Conservation (phyloP, 2,888 invertebrate species). For the Drosophila acutilabella region DNA sequence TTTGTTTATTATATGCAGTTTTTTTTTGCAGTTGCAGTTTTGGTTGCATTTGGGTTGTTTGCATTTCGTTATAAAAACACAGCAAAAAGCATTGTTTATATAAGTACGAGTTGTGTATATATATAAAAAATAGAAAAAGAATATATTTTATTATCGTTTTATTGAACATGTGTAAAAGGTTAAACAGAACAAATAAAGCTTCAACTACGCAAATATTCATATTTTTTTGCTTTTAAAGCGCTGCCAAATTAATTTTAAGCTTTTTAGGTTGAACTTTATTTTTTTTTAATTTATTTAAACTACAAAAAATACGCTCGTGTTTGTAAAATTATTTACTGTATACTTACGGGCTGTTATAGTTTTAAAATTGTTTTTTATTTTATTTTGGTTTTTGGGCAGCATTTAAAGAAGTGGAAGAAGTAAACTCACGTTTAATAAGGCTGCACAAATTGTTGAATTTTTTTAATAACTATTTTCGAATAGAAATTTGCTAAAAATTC, state of each 20-base stretch:
- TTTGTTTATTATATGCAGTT: constrained; percentile 2
- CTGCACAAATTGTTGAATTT: constrained; percentile 7
- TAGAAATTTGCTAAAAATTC: constrained; percentile 22
- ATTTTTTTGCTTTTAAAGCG: constrained; percentile 17
- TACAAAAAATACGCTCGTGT: constrained; percentile 34
- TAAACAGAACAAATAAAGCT: constrained; percentile 17
- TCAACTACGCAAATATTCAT: constrained; percentile 10
- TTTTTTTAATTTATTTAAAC: constrained; percentile 17
- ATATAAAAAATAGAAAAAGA: constrained; percentile 63
- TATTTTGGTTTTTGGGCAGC: constrained; percentile 50
- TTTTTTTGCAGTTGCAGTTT: constrained; percentile 49
- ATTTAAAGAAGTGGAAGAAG: constrained; percentile 51
- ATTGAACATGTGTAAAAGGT: constrained; percentile 33
- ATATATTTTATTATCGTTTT: constrained; percentile 51
- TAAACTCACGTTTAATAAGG: constrained; percentile 22
- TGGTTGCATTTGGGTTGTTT: constrained; percentile 54
- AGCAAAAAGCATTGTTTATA: constrained; percentile 64
- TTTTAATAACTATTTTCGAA: constrained; percentile 18
- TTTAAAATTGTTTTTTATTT: constrained; percentile 7
- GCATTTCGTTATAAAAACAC: constrained; percentile 62
- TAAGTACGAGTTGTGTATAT: constrained; percentile 42
- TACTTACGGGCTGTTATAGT: constrained; percentile 66
- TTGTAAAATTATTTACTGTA: constrained; percentile 12
- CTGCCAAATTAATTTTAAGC: constrained; percentile 24
- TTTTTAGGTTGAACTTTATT: constrained; percentile 13